phyloP scores from a whole-genome alignment of 30 jellyfish, hydroid and myxozoan species.

The Hydractinia echinata region DNA sequence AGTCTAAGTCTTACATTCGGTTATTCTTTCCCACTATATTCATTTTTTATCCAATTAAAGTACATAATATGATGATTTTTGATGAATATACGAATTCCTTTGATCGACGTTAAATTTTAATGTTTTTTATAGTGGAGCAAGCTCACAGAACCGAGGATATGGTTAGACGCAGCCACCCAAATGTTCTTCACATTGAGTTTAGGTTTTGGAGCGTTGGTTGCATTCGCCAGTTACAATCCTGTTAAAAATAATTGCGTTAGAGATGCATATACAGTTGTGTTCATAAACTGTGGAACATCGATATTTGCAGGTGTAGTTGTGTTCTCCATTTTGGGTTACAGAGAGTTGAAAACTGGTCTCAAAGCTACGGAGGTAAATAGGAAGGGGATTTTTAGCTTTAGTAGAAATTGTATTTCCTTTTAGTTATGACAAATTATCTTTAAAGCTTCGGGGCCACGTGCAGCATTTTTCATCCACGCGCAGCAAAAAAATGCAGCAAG shows the following conservation, averaged over 20 bases:
- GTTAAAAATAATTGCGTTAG: constrained; percentile 61
- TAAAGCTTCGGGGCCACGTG: too few relatives aligned
- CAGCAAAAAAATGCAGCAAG: too few relatives aligned
- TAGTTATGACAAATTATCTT: too few relatives aligned
- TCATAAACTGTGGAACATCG: constrained; percentile 73
- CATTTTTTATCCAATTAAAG: too few relatives aligned
- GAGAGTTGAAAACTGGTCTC: constrained; percentile 65
- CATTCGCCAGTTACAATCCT: constrained; percentile 87
- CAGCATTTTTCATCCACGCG: too few relatives aligned
- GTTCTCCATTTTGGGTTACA: constrained; percentile 78
- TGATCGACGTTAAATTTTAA: too few relatives aligned
- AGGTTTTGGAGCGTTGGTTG: constrained; percentile 87
- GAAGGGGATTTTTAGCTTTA: too few relatives aligned
- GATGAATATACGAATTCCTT: too few relatives aligned
- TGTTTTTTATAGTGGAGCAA: constrained; percentile 30
- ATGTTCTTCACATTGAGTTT: constrained; percentile 86
- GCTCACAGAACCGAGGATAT: constrained; percentile 67
- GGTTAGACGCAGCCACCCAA: constrained; percentile 97
- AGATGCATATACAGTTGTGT: constrained; percentile 84
- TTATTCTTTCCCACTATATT: too few relatives aligned
- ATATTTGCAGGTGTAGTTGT: constrained; percentile 88
- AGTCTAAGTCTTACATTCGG: too few relatives aligned
- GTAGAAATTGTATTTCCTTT: too few relatives aligned
- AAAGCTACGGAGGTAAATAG: constrained; percentile 63
- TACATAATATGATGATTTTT: too few relatives aligned